A percentile compares a stretch with the other conserved stretches of the same genome.
phyloP scores from a whole-genome alignment of 2,113 vertebrate genomes.

The Macrotus californicus region DNA sequence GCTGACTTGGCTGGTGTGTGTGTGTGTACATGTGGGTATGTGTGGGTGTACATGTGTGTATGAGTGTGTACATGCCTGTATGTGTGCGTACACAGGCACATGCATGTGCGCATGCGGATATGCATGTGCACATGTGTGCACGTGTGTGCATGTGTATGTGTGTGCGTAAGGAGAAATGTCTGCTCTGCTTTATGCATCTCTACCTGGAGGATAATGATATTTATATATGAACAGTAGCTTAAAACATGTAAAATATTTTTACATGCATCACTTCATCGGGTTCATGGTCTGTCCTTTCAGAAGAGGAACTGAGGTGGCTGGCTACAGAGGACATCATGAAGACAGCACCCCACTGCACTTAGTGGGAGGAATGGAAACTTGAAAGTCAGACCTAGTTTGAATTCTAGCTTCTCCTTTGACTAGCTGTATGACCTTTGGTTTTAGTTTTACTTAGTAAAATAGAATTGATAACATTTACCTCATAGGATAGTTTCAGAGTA shows the following conservation, averaged over 20 bases:
- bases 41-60: background rate
- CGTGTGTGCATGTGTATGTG: too few species aligned
- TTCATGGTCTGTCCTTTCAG: background rate
- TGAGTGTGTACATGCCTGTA: background rate
- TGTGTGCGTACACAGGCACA: too few species aligned
- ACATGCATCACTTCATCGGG: background rate
- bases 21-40: background rate
- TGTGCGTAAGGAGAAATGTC: background rate
- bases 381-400: slow-evolving; percentile 7
- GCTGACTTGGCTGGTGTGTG: background rate
- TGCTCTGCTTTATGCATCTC: background rate
- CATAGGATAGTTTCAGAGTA: slow-evolving; percentile 6
- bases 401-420: slow-evolving; percentile 13
- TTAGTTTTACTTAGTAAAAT: slow-evolving; percentile 46
- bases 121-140: too few species aligned
- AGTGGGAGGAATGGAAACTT: background rate
- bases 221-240: background rate
- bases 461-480: slow-evolving; percentile 31
- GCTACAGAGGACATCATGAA: background rate
- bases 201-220: background rate
- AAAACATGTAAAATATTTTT: background rate
- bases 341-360: background rate
- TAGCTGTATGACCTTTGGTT: background rate
- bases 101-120: too few species aligned
- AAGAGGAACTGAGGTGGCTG: background rate